A percentile compares a stretch with the other conserved stretches of the same genome.
Evolutionary conservation across 2,113 vertebrate species (phyloP).

Genomic region (Amphiprion percula): DNA sequence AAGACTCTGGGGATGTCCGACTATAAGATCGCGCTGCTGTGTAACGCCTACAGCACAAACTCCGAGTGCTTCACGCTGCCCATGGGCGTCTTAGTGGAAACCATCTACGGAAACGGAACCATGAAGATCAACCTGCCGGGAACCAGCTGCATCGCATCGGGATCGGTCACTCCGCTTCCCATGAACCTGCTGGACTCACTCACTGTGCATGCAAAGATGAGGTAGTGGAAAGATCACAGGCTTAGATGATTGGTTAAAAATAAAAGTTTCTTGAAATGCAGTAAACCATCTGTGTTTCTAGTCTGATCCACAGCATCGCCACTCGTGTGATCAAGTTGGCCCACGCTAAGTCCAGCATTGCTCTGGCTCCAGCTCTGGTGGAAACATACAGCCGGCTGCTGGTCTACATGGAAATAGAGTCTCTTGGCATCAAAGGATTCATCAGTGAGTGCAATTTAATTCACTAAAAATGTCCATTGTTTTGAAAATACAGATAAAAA

Average conservation of each 20-base stretch:
- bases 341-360: slow-evolving; percentile 94
- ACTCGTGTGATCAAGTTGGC: slow-evolving; percentile 98
- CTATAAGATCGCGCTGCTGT: slow-evolving; percentile 98
- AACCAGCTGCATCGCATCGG: slow-evolving; percentile 94
- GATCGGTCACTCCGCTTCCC: slow-evolving; percentile 93
- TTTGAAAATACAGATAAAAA: background rate
- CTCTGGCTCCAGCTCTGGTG: slow-evolving; percentile 96
- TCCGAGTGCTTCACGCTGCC: slow-evolving; percentile 98
- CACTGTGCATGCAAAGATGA: slow-evolving; percentile 99
- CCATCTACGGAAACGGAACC: slow-evolving; percentile 96
- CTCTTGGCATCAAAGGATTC: slow-evolving; percentile 99
- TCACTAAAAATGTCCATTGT: background rate
- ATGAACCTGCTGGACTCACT: slow-evolving; percentile 99
- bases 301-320: slow-evolving; percentile 98
- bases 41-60: slow-evolving; percentile 99
- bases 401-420: slow-evolving; percentile 99
- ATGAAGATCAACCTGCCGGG: slow-evolving; percentile 94
- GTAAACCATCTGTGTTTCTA: slow-evolving; percentile 51
- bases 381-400: slow-evolving; percentile 97
- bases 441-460: slow-evolving; percentile 90
- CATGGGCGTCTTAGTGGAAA: slow-evolving; percentile 98
- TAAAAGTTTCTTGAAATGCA: too few species aligned
- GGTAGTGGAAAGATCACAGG: slow-evolving; percentile 77
- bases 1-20: slow-evolving; percentile 98
- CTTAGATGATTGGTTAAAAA: too few species aligned